Evolutionary conservation across 2,888 invertebrate genomes (phyloP), one percentile per base, ranked within the genome.

Genomic region (Pimpla rufipes): DNA sequence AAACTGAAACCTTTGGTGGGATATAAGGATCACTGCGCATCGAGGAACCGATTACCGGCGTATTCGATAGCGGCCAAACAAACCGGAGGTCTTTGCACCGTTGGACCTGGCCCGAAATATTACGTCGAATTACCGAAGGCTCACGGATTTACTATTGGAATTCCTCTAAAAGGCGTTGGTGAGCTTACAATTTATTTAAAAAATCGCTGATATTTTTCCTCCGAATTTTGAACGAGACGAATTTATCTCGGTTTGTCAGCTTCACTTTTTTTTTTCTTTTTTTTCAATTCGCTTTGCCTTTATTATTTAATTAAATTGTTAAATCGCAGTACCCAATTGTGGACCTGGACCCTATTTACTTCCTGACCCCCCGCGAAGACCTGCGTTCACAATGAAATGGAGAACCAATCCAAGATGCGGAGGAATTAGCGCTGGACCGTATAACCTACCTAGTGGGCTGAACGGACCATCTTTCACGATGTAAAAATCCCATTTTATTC

Each of bases 1-100:
- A 85, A 90, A 89, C 93, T 96, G 74, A 96, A 95, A 13, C 93
- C 95, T 0, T 94, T 95, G 6, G 94, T 95, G n/a, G 96, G 96
- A 1, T 95, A 93, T 91, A 90, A 93, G 6, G 88, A 92, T 16
- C 96, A 96, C 93, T 96, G 96, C 91, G 93, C 94, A 10, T 95
- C 95, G 6, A 95, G 94, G 67, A 93, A 94, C 89, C 94, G 96
- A 83, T 94, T 94, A 91, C 96, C 96, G 4, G 95, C 95, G 90
- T 96, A 94, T 91, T 95, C 96, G 59, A 95, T 96, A 90, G 95
- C 95, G 18, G 90, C 90, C 2, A 92, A 93, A 37, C 87, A 90
- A 40, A 70, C 87, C 1, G 29, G 66, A 7, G 59, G 70, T 0
- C 21, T 70, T 1, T 35, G 45, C 1, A 88, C 93, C 87, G 86